Evolutionary conservation across 2,888 invertebrate genomes (phyloP).

Genomic region (Junonia oenone): DNA sequence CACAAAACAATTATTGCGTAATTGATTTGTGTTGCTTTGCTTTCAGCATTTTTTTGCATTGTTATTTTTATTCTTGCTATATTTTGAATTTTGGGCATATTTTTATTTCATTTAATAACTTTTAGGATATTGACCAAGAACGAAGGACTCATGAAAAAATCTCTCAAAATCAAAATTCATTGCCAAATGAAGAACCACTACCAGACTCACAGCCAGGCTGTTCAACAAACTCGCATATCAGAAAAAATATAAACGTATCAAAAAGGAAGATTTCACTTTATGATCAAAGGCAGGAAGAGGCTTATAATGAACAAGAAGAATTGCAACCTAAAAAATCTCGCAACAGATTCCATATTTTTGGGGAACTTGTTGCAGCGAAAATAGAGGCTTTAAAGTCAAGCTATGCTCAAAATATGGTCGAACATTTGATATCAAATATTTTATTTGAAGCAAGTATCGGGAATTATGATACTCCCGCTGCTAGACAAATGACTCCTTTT

Average conservation of each 20-base stretch:
- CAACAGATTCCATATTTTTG: not conserved
- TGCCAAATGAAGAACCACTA: not conserved
- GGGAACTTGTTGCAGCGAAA: not conserved
- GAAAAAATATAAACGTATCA: not conserved
- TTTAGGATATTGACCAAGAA: not conserved
- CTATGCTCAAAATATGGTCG: not conserved
- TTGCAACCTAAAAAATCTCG: not conserved
- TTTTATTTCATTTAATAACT: not conserved
- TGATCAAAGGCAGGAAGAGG: not conserved
- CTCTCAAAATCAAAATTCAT: not conserved
- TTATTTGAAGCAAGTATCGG: not conserved
- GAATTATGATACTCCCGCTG: not conserved
- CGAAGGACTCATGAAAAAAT: not conserved
- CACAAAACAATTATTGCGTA: too few species aligned
- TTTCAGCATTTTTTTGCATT: too few species aligned
- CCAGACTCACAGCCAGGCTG: not conserved
- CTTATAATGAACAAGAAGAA: not conserved
- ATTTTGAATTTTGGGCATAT: not conserved
- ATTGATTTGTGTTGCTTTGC: too few species aligned
- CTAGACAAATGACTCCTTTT: not conserved
- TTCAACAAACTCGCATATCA: not conserved
- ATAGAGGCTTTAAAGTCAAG: not conserved
- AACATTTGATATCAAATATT: not conserved
- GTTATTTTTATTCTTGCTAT: too few species aligned
- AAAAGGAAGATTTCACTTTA: not conserved